Conservation (phyloP, 2,888 invertebrate genomes). For the Eilema caniola region DNA sequence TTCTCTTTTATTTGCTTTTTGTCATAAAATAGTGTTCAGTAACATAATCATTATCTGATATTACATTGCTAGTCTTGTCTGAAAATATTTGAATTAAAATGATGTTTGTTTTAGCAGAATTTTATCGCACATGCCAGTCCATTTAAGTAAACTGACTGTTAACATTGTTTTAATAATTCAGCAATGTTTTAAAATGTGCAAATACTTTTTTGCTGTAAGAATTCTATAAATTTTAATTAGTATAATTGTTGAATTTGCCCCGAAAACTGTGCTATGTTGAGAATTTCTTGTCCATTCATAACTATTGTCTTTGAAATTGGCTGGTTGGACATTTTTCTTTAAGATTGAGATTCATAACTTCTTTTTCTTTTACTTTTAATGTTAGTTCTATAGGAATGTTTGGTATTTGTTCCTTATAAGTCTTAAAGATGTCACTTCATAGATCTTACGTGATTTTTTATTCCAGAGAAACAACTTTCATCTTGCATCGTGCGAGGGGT, state of each 20-base stretch:
- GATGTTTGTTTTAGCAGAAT: neutral
- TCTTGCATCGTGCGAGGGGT: too few relatives aligned
- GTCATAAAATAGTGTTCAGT: neutral
- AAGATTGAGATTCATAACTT: neutral
- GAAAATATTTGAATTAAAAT: constrained; percentile 2
- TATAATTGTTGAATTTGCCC: constrained; percentile 40
- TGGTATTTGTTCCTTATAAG: too few relatives aligned
- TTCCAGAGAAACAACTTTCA: too few relatives aligned
- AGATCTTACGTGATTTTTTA: neutral
- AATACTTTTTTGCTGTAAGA: constrained; percentile 46
- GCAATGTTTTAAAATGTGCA: constrained; percentile 16
- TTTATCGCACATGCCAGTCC: neutral
- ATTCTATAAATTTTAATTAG: constrained; percentile 55
- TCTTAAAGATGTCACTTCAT: neutral
- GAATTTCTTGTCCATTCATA: constrained; percentile 52
- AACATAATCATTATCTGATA: neutral
- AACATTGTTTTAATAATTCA: constrained; percentile 13
- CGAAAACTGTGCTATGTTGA: constrained; percentile 53
- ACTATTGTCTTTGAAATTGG: constrained; percentile 46
- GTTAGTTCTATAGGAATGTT: neutral
- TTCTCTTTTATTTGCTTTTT: neutral
- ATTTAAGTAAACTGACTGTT: neutral
- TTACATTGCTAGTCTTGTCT: neutral
- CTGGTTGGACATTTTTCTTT: constrained; percentile 17
- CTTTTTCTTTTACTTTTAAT: neutral